These are phyloP conservation scores for Atopsyche davidsoni DNA, from an alignment of 1,140 invertebrate species.

Conservation along the genomic window DNA sequence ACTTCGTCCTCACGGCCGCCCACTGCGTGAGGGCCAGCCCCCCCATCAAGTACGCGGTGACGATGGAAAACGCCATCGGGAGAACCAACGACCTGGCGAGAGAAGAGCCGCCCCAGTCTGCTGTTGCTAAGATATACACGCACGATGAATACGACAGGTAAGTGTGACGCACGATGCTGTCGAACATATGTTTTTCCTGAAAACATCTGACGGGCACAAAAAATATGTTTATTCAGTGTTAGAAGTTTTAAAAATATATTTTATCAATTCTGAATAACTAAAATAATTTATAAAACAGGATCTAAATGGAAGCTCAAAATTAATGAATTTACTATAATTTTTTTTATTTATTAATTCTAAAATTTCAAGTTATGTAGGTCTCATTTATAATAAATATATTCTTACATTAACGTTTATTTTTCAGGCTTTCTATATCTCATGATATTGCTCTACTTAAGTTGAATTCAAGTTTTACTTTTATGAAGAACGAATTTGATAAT, in stretches of 20 bases:
- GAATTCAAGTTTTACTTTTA: neutral
- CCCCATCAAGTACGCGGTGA: slow-evolving; percentile 9
- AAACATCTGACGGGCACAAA: too few species aligned
- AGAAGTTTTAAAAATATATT: too few species aligned
- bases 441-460: slow-evolving; percentile 22
- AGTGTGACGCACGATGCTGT: neutral
- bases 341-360: too few species aligned
- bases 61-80: slow-evolving; percentile 15
- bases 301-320: too few species aligned
- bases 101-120: slow-evolving; percentile 2
- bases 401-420: too few species aligned
- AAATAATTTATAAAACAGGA: too few species aligned
- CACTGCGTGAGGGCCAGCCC: slow-evolving; percentile 40
- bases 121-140: slow-evolving; percentile 14
- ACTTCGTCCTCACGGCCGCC: slow-evolving; percentile 47
- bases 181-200: too few species aligned
- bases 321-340: too few species aligned
- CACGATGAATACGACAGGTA: slow-evolving; percentile 20
- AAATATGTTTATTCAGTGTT: too few species aligned
- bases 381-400: too few species aligned
- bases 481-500: slow-evolving; percentile 8
- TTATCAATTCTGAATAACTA: too few species aligned
- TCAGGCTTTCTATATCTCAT: slow-evolving; percentile 8
- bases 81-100: neutral
- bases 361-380: too few species aligned